phyloP scores from a whole-genome alignment of 2,797 vertebrate genomes.

The Tarsius wallacei region DNA sequence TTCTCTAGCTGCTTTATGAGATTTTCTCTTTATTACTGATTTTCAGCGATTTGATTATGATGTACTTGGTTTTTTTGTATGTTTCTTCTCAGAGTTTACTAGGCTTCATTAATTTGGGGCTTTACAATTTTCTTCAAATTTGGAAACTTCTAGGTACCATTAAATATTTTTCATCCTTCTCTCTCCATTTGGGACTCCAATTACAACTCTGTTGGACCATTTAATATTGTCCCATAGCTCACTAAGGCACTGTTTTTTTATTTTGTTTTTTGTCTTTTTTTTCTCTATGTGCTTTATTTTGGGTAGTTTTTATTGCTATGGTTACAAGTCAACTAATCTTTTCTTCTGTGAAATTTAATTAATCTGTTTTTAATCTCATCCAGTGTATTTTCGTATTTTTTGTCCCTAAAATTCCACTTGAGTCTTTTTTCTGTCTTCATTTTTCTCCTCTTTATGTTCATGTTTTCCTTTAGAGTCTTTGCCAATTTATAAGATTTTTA shows the following conservation, averaged over 20 bases:
- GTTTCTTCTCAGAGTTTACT: not conserved
- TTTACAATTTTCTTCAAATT: not conserved
- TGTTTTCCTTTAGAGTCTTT: not conserved
- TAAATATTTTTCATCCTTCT: not conserved
- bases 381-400: constrained; percentile 10
- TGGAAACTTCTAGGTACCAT: not conserved
- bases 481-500: not conserved
- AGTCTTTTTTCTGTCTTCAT: not conserved
- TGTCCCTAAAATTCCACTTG: not conserved
- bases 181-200: no score
- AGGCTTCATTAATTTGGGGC: not conserved
- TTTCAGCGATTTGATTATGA: not conserved
- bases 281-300: not conserved
- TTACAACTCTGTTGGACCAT: not conserved
- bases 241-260: not conserved
- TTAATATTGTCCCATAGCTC: not conserved
- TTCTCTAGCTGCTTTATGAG: not conserved
- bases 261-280: not conserved
- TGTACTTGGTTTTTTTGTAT: not conserved
- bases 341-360: not conserved
- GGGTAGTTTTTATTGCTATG: not conserved
- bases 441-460: no score
- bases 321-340: not conserved
- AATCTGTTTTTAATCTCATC: not conserved
- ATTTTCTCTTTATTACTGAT: not conserved